Evolutionary conservation across 2,888 invertebrate genomes (phyloP).

Genomic region (Nasonovia ribisnigri): DNA sequence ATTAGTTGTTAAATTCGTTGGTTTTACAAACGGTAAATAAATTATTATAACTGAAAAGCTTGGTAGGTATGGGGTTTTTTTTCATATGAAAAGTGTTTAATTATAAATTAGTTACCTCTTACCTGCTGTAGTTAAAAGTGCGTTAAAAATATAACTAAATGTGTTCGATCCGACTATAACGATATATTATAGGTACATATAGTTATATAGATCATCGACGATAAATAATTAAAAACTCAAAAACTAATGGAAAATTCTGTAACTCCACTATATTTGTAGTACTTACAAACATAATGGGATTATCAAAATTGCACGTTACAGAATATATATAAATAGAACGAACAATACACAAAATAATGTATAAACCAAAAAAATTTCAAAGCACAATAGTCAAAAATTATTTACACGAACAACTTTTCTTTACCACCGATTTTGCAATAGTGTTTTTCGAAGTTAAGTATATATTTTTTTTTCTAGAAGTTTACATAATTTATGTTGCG

Average conservation of each 20-base stretch:
- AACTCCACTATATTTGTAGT: not conserved
- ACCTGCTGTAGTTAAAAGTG: not conserved
- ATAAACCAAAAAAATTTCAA: not conserved
- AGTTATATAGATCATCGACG: not conserved
- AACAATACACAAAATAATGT: not conserved
- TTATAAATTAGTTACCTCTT: not conserved
- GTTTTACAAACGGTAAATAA: conserved; percentile 16
- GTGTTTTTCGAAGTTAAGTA: too few relatives aligned
- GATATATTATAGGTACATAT: not conserved
- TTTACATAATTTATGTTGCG: too few relatives aligned
- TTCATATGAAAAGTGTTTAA: not conserved
- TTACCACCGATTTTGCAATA: too few relatives aligned
- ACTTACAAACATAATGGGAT: not conserved
- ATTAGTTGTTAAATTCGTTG: conserved; percentile 16
- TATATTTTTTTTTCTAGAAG: too few relatives aligned
- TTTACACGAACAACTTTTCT: not conserved
- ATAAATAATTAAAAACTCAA: not conserved
- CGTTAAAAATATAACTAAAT: not conserved
- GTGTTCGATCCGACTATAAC: not conserved
- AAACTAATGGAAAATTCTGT: not conserved
- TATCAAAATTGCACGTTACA: not conserved
- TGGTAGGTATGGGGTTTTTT: not conserved
- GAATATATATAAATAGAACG: not conserved
- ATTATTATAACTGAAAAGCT: not conserved
- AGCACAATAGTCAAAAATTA: not conserved